Conservation (phyloP, 2,113 vertebrate genomes). For the Seriola rivoliana region DNA sequence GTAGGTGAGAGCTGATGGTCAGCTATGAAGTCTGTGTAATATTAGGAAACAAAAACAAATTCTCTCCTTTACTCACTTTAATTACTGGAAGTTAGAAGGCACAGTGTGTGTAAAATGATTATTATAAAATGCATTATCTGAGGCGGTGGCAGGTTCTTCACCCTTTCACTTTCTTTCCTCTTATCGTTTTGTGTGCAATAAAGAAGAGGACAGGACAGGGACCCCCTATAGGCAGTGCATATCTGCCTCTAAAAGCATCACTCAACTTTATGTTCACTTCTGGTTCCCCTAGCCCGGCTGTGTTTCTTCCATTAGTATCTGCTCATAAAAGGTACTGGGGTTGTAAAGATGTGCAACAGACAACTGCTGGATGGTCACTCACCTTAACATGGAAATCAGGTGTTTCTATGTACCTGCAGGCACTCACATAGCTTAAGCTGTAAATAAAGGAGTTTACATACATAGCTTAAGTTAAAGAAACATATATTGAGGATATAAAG, state of each 20-base stretch:
- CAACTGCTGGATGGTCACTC: constrained; percentile 53
- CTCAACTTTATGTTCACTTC: constrained; percentile 85
- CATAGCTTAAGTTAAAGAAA: background rate
- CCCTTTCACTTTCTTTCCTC: constrained; percentile 61
- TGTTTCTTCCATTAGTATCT: constrained; percentile 86
- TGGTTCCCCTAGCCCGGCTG: constrained; percentile 78
- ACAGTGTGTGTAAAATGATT: constrained; percentile 12
- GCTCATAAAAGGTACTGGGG: constrained; percentile 82
- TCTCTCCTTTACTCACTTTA: background rate
- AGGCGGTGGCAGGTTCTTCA: constrained; percentile 41
- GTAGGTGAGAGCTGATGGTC: background rate
- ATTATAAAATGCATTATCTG: constrained; percentile 7
- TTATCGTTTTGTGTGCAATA: constrained; percentile 57
- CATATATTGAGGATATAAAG: background rate
- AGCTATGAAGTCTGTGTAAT: background rate
- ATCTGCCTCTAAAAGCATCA: constrained; percentile 84
- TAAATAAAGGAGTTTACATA: background rate
- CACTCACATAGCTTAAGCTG: background rate
- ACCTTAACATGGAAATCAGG: constrained; percentile 51
- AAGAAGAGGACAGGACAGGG: constrained; percentile 60
- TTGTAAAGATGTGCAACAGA: constrained; percentile 76
- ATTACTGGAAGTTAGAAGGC: background rate
- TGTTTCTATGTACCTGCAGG: constrained; percentile 41
- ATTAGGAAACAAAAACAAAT: background rate
- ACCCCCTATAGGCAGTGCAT: constrained; percentile 78